Evolutionary conservation across 92 coral and sea anemone species (phyloP), one percentile per base, ranked within the genome.

Genomic region (Plumapathes pennacea): DNA sequence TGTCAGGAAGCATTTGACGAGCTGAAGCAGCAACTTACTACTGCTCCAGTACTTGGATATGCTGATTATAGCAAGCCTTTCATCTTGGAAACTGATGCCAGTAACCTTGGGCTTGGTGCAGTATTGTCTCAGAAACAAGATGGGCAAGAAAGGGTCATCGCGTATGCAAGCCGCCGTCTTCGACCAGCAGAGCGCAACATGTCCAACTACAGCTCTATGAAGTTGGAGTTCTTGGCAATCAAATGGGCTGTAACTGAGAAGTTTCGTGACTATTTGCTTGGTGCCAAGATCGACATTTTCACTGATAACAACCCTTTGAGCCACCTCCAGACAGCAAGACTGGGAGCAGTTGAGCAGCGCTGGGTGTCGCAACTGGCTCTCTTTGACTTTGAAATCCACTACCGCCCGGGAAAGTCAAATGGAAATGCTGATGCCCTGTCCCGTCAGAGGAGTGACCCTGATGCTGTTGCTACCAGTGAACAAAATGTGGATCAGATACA

Each of bases 211-310:
- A 85, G 91, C 54, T 78, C 85, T 5, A 78, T 76, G 70, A 67
- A 65, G 59, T 43, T 74, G 25, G 71, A 77, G 20, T 50, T 77
- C 3, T 34, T 68, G 12, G 77, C 58, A 10, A 25, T 75, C 1
- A 75, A 65, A 34, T 65, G 82, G 82, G 82, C 62, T 33, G 61
- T 75, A n/a, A 77, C 84, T 5, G 83, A 75, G 47, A 77, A 82
- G 29, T 82, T 74, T 45, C 57, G 70, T 22, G 64, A 47, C 27
- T 82, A 82, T 29, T 62, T 82, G 3, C 68, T 61, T 57, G 69
- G 79, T 24, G 32, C 58, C 10, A 54, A 32, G 21, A 68, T 82
- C 24, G 48, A 25, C 22, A 57, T 42, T 2, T 43, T 40, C 38
- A 64, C 86, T 29, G 76, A 72, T 64, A 75, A 80, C 60, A 81